Evolutionary conservation across 1,140 invertebrate genomes (phyloP).

Genomic region (Cataglyphis hispanica): DNA sequence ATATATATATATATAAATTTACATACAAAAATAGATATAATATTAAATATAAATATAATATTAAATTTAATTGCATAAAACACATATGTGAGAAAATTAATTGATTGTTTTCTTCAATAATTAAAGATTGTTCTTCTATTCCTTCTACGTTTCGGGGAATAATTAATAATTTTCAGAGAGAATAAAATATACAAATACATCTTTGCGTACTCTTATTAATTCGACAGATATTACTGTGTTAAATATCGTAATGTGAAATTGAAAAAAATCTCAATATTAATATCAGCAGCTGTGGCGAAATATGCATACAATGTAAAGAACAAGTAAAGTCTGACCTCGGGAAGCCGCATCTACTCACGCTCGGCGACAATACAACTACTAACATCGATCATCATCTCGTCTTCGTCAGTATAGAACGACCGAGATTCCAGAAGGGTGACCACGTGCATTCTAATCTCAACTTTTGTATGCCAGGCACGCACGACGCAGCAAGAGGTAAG

Average conservation of each 20-base stretch:
- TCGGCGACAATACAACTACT: background rate
- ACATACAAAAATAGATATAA: background rate
- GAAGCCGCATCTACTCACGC: background rate
- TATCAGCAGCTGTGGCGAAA: background rate
- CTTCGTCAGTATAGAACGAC: conserved; percentile 30
- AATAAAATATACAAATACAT: background rate
- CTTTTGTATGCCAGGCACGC: conserved; percentile 77
- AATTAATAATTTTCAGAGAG: background rate
- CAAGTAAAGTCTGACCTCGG: background rate
- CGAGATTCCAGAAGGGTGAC: conserved; percentile 78
- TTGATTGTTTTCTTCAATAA: no score
- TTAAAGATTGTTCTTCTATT: no score
- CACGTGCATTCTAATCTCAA: conserved; percentile 86
- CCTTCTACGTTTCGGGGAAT: no score
- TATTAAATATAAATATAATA: no score
- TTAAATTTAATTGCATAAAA: background rate
- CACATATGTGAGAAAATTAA: background rate
- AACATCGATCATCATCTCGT: background rate
- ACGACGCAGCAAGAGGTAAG: conserved; percentile 65
- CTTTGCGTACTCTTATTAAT: background rate
- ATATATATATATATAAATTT: background rate
- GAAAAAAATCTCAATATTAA: background rate
- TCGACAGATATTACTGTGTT: background rate
- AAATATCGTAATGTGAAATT: background rate
- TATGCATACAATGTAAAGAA: background rate